These are phyloP conservation scores for Anguilla anguilla DNA, from an alignment of 2,797 vertebrate species.

Conservation along the genomic window DNA sequence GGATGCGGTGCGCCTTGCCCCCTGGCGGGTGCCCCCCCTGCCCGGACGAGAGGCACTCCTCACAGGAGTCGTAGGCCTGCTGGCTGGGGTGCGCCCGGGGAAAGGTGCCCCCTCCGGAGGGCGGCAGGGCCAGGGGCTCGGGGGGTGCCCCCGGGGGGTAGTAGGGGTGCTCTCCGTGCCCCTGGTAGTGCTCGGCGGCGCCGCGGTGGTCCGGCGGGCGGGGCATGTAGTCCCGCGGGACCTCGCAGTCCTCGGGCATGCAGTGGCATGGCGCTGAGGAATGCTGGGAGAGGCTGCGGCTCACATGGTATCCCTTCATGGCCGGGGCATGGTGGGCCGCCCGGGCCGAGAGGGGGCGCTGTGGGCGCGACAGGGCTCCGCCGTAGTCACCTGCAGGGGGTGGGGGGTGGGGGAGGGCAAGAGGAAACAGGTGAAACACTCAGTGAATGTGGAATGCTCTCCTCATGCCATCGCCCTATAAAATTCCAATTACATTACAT, in stretches of 20 bases:
- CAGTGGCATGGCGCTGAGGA: conserved; percentile 86
- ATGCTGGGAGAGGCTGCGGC: conserved; percentile 90
- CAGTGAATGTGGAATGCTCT: not conserved
- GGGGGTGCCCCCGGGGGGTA: conserved; percentile 79
- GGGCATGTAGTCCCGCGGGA: conserved; percentile 75
- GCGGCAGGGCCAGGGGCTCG: conserved; percentile 75
- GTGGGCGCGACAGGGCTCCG: conserved; percentile 80
- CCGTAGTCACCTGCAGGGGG: conserved; percentile 74
- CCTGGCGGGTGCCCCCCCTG: conserved; percentile 55
- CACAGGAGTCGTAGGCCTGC: conserved; percentile 90
- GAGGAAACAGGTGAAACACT: not conserved
- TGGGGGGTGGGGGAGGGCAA: too few relatives aligned
- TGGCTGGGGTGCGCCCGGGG: conserved; percentile 92
- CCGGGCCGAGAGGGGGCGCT: conserved; percentile 82
- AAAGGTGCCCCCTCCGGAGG: conserved; percentile 90
- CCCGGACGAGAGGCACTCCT: conserved; percentile 85
- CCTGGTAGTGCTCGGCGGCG: conserved; percentile 67
- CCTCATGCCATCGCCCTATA: not conserved
- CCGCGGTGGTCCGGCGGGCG: conserved; percentile 64
- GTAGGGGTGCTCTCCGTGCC: conserved; percentile 79
- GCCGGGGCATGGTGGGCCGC: conserved; percentile 79
- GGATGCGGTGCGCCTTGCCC: conserved; percentile 91
- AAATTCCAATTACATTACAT: not conserved
- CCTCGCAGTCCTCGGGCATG: conserved; percentile 82
- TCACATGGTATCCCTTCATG: conserved; percentile 94